phyloP scores from a whole-genome alignment of 2,888 invertebrate species.

The Neocrepidodera transversa region DNA sequence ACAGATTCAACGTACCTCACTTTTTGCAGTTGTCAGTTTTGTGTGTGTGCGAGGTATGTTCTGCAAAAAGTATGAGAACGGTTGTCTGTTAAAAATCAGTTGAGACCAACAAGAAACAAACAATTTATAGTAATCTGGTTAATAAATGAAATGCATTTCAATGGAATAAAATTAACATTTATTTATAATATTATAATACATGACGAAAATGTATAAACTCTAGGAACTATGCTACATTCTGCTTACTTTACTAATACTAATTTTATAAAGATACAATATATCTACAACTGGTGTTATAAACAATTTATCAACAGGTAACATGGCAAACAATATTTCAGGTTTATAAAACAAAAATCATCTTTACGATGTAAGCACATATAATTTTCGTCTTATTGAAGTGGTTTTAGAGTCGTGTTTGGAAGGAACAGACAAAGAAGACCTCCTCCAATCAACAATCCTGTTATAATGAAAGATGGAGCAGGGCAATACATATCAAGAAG shows the following conservation, averaged over 20 bases:
- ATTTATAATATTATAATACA: slow-evolving; percentile 34
- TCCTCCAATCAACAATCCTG: slow-evolving; percentile 83
- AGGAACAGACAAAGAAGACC: slow-evolving; percentile 87
- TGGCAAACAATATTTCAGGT: slow-evolving; percentile 10
- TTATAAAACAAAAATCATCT: slow-evolving; percentile 16
- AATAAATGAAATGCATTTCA: no score
- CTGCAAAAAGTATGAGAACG: no score
- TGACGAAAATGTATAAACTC: slow-evolving; percentile 32
- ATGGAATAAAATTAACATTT: slow-evolving; percentile 28
- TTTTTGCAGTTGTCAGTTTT: no score
- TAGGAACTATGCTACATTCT: slow-evolving; percentile 30
- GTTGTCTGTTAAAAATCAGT: no score
- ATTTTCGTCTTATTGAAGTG: slow-evolving; percentile 58
- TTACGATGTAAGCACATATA: slow-evolving; percentile 9
- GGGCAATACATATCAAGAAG: slow-evolving; percentile 88
- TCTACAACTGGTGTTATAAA: slow-evolving; percentile 34
- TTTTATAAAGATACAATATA: slow-evolving; percentile 37
- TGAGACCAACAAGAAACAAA: no score
- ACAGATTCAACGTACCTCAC: no score
- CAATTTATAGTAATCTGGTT: no score
- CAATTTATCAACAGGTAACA: slow-evolving; percentile 22
- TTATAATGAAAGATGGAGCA: slow-evolving; percentile 91
- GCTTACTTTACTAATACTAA: slow-evolving; percentile 40
- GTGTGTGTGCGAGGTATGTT: no score
- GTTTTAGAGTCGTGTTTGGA: slow-evolving; percentile 88